Percentiles rank a stretch among this genome's conserved stretches.
phyloP scores from a whole-genome alignment of 2,113 vertebrate genomes.

The Collichthys lucidus region DNA sequence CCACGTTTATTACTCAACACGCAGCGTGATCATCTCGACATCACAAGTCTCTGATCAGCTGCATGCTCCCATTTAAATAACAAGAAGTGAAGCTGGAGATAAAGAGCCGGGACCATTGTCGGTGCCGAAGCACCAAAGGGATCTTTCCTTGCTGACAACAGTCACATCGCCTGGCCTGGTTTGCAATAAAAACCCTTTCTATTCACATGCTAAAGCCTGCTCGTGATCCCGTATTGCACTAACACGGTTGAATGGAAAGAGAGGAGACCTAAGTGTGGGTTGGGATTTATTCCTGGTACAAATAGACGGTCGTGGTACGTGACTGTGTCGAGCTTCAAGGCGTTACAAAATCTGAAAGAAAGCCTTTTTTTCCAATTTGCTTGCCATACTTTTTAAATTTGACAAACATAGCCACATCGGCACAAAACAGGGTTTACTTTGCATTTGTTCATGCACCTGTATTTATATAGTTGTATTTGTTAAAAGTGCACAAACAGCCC shows the following conservation, averaged over 20 bases:
- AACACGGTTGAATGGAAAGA: not conserved
- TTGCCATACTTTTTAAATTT: not conserved
- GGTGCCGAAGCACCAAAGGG: constrained; percentile 23
- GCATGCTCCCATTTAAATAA: constrained; percentile 14
- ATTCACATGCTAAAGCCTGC: constrained; percentile 6
- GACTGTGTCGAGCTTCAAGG: not conserved
- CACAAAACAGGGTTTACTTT: not conserved
- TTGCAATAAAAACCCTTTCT: constrained; percentile 46
- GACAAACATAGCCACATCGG: too few species aligned
- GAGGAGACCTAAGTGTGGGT: not conserved
- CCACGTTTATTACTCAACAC: constrained; percentile 55
- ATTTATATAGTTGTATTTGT: not conserved
- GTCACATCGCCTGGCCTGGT: constrained; percentile 51
- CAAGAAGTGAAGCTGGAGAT: not conserved
- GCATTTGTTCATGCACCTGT: not conserved
- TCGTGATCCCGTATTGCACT: constrained; percentile 1
- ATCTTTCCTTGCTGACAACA: constrained; percentile 43
- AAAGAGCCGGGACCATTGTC: constrained; percentile 25
- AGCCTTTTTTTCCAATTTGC: not conserved
- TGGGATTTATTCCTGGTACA: not conserved
- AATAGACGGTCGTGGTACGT: not conserved
- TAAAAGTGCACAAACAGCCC: too few species aligned
- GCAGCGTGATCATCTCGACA: constrained; percentile 22
- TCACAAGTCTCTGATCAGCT: constrained; percentile 47
- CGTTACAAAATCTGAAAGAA: not conserved